Evolutionary conservation across 1,140 invertebrate genomes (phyloP).

Genomic region (Sweltsa coloradensis): DNA sequence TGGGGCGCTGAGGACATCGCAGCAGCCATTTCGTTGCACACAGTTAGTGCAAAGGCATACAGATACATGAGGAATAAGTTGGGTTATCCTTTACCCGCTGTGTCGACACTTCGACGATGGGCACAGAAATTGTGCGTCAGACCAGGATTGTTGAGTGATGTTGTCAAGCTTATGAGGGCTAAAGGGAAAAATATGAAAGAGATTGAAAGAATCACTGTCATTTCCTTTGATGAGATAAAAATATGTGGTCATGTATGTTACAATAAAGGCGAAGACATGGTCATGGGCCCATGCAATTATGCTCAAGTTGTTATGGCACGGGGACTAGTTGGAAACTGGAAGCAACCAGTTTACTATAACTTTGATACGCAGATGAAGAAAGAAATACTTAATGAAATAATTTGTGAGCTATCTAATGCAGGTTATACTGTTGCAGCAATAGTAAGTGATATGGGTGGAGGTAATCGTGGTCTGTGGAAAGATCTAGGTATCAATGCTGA

Average conservation of each 20-base stretch:
- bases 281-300: constrained; percentile 13
- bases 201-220: constrained; percentile 8
- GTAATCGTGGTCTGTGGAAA: constrained; percentile 7
- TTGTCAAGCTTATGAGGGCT: constrained; percentile 13
- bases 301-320: constrained; percentile 15
- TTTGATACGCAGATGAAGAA: constrained; percentile 23
- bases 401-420: constrained; percentile 9
- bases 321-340: constrained; percentile 22
- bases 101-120: constrained; percentile 15
- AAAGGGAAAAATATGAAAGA: constrained; percentile 2
- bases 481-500: constrained; percentile 3
- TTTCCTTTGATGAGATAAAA: constrained; percentile 17
- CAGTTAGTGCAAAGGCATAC: constrained; percentile 13
- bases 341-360: constrained; percentile 24
- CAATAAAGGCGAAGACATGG: constrained; percentile 10
- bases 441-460: constrained; percentile 14
- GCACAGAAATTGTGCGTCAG: constrained; percentile 8
- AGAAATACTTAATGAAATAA: constrained; percentile 13
- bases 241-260: constrained; percentile 9
- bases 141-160: constrained; percentile 7
- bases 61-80: constrained; percentile 13
- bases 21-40: constrained; percentile 12
- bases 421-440: constrained; percentile 14
- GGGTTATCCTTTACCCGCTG: constrained; percentile 13
- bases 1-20: constrained; percentile 17